Percentiles rank a stretch among this genome's conserved stretches.
phyloP scores from a whole-genome alignment of 2,888 invertebrate genomes.

The Hipparchia semele region DNA sequence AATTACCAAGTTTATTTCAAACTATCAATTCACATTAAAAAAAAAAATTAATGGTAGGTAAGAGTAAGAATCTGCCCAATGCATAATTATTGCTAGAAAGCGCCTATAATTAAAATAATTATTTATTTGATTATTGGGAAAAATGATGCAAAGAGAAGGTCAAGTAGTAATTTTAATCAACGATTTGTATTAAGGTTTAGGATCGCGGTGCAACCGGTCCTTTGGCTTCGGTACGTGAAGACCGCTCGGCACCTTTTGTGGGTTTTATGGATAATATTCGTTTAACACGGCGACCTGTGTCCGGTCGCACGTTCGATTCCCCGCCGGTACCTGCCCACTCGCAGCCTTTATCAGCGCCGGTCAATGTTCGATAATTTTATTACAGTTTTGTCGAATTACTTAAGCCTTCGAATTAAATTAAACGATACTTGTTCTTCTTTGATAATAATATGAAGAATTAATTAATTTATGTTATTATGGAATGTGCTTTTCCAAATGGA shows the following conservation, averaged over 20 bases:
- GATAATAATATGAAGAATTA: constrained; percentile 67
- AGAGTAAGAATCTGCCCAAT: too few relatives aligned
- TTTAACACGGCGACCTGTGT: constrained; percentile 74
- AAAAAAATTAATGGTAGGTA: too few relatives aligned
- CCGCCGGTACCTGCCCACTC: constrained; percentile 57
- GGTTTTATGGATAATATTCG: constrained; percentile 78
- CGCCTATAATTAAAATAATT: too few relatives aligned
- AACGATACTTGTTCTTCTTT: constrained; percentile 70
- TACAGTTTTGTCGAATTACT: constrained; percentile 81
- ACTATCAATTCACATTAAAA: too few relatives aligned
- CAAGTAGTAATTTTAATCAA: neutral
- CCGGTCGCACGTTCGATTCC: constrained; percentile 46
- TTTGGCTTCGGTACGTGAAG: constrained; percentile 55
- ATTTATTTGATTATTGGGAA: too few relatives aligned
- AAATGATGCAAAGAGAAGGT: too few relatives aligned
- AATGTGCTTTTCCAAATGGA: constrained; percentile 3
- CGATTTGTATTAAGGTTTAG: constrained; percentile 23
- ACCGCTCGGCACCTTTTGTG: constrained; percentile 80
- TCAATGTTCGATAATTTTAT: constrained; percentile 81
- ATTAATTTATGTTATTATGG: constrained; percentile 42
- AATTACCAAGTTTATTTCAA: too few relatives aligned
- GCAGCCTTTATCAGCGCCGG: constrained; percentile 64
- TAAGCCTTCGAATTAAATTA: constrained; percentile 78
- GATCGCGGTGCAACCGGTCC: constrained; percentile 51
- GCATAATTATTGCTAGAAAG: too few relatives aligned